phyloP scores from a whole-genome alignment of 2,888 invertebrate genomes.

The Aphodius sticticus region DNA sequence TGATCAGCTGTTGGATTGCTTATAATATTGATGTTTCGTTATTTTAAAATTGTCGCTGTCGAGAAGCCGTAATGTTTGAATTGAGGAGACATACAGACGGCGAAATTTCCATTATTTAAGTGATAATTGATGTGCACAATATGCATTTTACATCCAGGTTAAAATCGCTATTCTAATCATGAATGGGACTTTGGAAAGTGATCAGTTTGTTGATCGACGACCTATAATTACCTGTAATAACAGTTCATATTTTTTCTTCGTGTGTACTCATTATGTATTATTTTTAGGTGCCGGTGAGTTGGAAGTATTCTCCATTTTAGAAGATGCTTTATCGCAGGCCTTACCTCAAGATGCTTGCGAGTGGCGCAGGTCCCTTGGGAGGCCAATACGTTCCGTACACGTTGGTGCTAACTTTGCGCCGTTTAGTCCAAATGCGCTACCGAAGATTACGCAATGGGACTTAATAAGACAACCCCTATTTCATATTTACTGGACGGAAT shows the following conservation, averaged over 20 bases:
- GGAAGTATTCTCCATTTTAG: slow-evolving; percentile 83
- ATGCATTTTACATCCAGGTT: slow-evolving; percentile 53
- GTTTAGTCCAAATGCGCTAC: slow-evolving; percentile 77
- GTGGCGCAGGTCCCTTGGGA: slow-evolving; percentile 90
- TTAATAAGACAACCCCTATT: slow-evolving; percentile 89
- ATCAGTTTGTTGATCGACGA: slow-evolving; percentile 54
- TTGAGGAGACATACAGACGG: background rate
- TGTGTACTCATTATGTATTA: background rate
- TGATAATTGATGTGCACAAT: slow-evolving; percentile 44
- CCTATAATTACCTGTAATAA: slow-evolving; percentile 76
- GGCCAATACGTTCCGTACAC: slow-evolving; percentile 84
- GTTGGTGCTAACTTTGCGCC: slow-evolving; percentile 84
- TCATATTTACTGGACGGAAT: slow-evolving; percentile 95
- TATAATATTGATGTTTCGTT: slow-evolving; percentile 40
- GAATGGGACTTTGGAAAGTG: slow-evolving; percentile 61
- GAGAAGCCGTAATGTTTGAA: background rate
- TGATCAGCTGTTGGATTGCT: slow-evolving; percentile 44
- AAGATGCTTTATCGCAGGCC: slow-evolving; percentile 78
- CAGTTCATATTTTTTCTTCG: background rate
- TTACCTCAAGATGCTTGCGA: slow-evolving; percentile 89
- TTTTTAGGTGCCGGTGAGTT: slow-evolving; percentile 77
- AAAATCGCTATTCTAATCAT: slow-evolving; percentile 59
- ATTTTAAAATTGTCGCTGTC: slow-evolving; percentile 28
- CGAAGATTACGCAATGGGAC: slow-evolving; percentile 77
- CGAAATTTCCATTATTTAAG: slow-evolving; percentile 7